Conservation (phyloP, 2,113 vertebrate genomes). For the Syngnathus typhle region DNA sequence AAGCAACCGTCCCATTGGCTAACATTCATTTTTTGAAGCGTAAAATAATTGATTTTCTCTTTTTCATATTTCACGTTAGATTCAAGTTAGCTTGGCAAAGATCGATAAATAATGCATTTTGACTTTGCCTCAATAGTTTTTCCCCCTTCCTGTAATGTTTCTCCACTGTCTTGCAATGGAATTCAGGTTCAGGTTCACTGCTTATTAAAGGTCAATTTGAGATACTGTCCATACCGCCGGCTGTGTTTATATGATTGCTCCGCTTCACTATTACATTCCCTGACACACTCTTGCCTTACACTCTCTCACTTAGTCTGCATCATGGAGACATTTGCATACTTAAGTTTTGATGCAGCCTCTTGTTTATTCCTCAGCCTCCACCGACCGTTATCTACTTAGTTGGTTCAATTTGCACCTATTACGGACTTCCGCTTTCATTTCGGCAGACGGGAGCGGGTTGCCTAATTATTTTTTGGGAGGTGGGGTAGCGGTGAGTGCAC, state of each 20-base stretch:
- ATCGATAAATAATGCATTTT: no score
- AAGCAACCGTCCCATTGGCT: no score
- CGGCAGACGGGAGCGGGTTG: slow-evolving; percentile 27
- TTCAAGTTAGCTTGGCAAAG: no score
- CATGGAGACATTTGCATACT: slow-evolving; percentile 50
- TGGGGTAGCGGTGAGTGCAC: slow-evolving; percentile 8
- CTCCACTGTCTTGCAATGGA: no score
- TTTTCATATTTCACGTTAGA: no score
- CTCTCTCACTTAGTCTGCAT: slow-evolving; percentile 24
- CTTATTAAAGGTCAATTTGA: background rate
- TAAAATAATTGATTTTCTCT: no score
- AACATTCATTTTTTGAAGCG: no score
- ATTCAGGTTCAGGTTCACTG: background rate
- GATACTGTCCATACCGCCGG: background rate
- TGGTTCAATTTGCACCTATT: slow-evolving; percentile 51
- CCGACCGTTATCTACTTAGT: slow-evolving; percentile 60
- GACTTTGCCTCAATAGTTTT: no score
- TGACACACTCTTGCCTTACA: slow-evolving; percentile 11
- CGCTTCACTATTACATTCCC: background rate
- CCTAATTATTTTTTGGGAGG: slow-evolving; percentile 33
- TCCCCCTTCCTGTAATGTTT: no score
- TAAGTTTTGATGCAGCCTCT: slow-evolving; percentile 44
- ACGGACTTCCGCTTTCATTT: slow-evolving; percentile 36
- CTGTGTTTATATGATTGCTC: background rate
- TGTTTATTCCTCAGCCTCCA: slow-evolving; percentile 48